Conservation (phyloP, 1,140 invertebrate genomes). For the Drosophila obscura region DNA sequence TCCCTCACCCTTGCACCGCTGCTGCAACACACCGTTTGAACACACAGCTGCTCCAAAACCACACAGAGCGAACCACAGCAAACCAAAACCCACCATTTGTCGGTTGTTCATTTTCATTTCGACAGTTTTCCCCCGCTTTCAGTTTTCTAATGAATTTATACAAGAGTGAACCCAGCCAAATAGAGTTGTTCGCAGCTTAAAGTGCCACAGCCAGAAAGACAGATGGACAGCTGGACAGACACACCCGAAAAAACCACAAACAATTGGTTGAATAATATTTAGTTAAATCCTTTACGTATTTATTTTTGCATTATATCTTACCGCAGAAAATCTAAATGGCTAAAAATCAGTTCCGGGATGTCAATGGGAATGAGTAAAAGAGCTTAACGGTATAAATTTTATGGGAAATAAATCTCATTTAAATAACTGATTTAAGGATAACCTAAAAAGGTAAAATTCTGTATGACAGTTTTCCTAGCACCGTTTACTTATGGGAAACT, state of each 20-base stretch:
- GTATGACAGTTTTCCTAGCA: too few species aligned
- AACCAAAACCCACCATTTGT: slow-evolving; percentile 26
- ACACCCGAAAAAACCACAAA: background rate
- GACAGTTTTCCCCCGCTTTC: slow-evolving; percentile 14
- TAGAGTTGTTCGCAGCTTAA: too few species aligned
- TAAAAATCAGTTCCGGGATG: background rate
- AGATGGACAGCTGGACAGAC: background rate
- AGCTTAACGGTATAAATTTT: too few species aligned
- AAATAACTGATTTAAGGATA: too few species aligned
- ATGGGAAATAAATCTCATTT: too few species aligned
- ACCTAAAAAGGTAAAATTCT: too few species aligned
- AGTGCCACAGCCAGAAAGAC: background rate
- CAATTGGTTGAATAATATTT: slow-evolving; percentile 25
- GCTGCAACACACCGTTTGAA: too few species aligned
- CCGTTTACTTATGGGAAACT: too few species aligned
- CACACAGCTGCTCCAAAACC: background rate
- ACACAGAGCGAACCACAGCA: background rate
- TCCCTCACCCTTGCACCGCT: background rate
- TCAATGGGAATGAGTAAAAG: background rate
- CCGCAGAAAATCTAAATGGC: background rate
- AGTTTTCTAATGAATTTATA: slow-evolving; percentile 8
- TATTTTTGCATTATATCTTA: background rate
- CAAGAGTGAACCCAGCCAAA: too few species aligned
- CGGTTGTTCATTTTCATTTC: slow-evolving; percentile 29
- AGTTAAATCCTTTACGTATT: background rate